Evolutionary conservation across 2,113 vertebrate genomes (phyloP).

Genomic region (Arizona elegans): DNA sequence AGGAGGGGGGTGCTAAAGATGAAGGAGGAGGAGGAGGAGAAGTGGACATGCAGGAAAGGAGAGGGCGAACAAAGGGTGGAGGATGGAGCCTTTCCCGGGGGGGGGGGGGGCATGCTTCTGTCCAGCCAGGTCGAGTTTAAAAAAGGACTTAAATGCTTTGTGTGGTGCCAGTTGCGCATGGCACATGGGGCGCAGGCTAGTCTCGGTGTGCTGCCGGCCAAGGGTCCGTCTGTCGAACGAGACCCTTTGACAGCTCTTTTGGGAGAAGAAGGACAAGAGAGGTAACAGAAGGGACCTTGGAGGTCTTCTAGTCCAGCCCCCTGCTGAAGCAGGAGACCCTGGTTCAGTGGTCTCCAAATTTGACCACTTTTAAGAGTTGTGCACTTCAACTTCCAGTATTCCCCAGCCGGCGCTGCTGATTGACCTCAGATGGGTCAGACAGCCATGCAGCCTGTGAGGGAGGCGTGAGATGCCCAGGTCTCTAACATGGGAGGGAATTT

Average conservation of each 20-base stretch:
- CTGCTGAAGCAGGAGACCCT: too few relatives aligned
- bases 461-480: too few relatives aligned
- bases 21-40: conserved; percentile 7
- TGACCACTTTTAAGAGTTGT: too few relatives aligned
- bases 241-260: not conserved
- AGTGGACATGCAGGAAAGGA: not conserved
- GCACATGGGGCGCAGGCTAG: not conserved
- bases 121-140: not conserved
- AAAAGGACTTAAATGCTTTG: not conserved
- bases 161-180: not conserved
- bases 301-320: too few relatives aligned
- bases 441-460: not conserved
- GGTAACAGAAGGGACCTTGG: too few relatives aligned
- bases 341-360: too few relatives aligned
- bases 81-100: not conserved
- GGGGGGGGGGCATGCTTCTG: too few relatives aligned
- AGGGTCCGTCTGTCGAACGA: not conserved
- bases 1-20: not conserved
- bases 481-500: too few relatives aligned
- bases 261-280: not conserved
- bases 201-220: not conserved
- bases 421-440: too few relatives aligned
- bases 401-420: too few relatives aligned
- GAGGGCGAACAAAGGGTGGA: not conserved
- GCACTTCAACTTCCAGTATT: too few relatives aligned